Conservation (phyloP, 2,113 vertebrate species). For the Oryzias curvinotus region DNA sequence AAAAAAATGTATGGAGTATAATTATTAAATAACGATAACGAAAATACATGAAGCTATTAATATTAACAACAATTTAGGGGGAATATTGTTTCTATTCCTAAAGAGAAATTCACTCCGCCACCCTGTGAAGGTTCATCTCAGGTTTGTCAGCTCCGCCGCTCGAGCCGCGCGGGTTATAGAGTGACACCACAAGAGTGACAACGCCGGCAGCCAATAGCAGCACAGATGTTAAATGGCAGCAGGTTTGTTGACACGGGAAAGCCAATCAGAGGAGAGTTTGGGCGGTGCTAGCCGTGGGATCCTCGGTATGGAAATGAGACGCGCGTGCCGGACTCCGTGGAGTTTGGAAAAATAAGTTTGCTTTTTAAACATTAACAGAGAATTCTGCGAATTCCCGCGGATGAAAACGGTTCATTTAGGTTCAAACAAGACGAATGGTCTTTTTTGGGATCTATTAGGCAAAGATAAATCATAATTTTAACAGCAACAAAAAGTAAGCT, state of each 20-base stretch:
- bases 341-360: conserved; percentile 48
- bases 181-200: conserved; percentile 39
- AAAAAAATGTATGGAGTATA: conserved; percentile 4
- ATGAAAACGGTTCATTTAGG: neutral
- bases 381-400: too few relatives aligned
- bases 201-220: conserved; percentile 43
- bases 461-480: too few relatives aligned
- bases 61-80: conserved; percentile 33
- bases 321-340: conserved; percentile 17
- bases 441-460: neutral
- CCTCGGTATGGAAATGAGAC: conserved; percentile 20
- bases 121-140: conserved; percentile 48
- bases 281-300: conserved; percentile 58
- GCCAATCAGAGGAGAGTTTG: conserved; percentile 61
- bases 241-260: conserved; percentile 39
- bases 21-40: conserved; percentile 34
- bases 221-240: conserved; percentile 9
- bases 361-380: conserved; percentile 33
- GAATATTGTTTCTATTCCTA: neutral
- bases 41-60: conserved; percentile 9
- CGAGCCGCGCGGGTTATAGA: conserved; percentile 62
- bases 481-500: too few relatives aligned
- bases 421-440: neutral
- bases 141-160: conserved; percentile 20
- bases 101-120: neutral